Evolutionary conservation across 2,797 vertebrate species (phyloP).

Genomic region (Monodelphis domestica): DNA sequence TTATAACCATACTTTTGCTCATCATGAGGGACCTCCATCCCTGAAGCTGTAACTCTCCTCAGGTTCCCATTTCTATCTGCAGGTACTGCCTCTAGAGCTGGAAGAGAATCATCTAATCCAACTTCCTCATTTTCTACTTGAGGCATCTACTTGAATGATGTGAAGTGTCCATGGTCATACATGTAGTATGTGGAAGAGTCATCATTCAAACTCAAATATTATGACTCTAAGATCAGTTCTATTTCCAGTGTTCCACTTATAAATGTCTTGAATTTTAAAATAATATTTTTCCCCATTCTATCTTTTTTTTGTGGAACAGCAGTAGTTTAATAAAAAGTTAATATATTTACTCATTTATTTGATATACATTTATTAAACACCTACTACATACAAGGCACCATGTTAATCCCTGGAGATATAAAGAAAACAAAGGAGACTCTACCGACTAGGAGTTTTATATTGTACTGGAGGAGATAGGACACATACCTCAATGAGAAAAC

Average conservation of each 20-base stretch:
- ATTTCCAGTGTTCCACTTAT: neutral
- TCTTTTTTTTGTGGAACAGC: neutral
- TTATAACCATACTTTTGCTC: neutral
- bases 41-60: neutral
- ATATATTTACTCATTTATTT: neutral
- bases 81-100: neutral
- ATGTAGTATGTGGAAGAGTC: neutral
- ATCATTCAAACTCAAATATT: neutral
- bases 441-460: neutral
- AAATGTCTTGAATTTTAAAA: neutral
- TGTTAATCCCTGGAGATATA: neutral
- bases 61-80: neutral
- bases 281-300: neutral
- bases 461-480: neutral
- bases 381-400: neutral
- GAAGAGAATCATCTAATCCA: neutral
- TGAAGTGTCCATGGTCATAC: neutral
- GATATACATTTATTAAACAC: neutral
- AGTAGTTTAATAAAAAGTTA: neutral
- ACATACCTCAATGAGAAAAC: neutral
- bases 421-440: neutral
- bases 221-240: neutral
- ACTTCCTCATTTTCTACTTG: neutral
- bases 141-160: neutral
- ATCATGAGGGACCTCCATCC: neutral